A percentile compares a stretch with the other conserved stretches of the same genome.
These are phyloP conservation scores for Ormyrus pomaceus DNA, from an alignment of 2,888 invertebrate genomes.

Conservation along the genomic window DNA sequence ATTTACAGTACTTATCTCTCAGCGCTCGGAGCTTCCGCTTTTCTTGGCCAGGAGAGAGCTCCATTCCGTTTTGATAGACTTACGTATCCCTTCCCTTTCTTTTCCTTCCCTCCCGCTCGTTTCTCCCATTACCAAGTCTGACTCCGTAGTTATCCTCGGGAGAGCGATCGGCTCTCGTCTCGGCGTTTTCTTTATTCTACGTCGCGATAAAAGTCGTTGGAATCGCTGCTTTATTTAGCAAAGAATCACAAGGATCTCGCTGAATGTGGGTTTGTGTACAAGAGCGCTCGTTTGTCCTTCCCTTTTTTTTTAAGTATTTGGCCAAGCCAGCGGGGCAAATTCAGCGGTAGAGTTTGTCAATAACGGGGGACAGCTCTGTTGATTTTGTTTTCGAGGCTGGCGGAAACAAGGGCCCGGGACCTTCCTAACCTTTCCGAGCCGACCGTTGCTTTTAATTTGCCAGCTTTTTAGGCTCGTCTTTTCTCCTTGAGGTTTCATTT, in stretches of 20 bases:
- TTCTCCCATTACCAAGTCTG: conserved; percentile 51
- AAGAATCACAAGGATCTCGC: conserved; percentile 51
- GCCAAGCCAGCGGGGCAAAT: conserved; percentile 43
- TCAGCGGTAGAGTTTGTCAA: conserved; percentile 49
- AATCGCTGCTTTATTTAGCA: conserved; percentile 53
- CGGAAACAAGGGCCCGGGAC: conserved; percentile 36
- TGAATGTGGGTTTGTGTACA: conserved; percentile 12
- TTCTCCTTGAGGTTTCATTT: conserved; percentile 41
- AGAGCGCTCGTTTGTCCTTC: conserved; percentile 8
- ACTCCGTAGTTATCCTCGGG: conserved; percentile 55
- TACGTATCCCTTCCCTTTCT: conserved; percentile 25
- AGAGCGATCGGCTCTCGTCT: conserved; percentile 35
- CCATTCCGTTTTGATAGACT: conserved; percentile 31
- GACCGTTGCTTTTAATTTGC: conserved; percentile 33
- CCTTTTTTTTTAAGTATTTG: conserved; percentile 47
- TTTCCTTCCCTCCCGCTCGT: conserved; percentile 38
- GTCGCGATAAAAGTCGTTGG: conserved; percentile 39
- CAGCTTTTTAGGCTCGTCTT: conserved; percentile 35
- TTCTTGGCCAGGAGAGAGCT: conserved; percentile 4
- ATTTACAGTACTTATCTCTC: background rate
- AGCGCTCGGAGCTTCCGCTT: conserved; percentile 19
- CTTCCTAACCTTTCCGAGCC: background rate
- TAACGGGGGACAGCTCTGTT: conserved; percentile 36
- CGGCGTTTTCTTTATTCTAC: conserved; percentile 42
- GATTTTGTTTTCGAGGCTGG: conserved; percentile 53